These are phyloP conservation scores for Lasioglossum marginatum DNA, from an alignment of 2,888 invertebrate genomes.

Conservation along the genomic window DNA sequence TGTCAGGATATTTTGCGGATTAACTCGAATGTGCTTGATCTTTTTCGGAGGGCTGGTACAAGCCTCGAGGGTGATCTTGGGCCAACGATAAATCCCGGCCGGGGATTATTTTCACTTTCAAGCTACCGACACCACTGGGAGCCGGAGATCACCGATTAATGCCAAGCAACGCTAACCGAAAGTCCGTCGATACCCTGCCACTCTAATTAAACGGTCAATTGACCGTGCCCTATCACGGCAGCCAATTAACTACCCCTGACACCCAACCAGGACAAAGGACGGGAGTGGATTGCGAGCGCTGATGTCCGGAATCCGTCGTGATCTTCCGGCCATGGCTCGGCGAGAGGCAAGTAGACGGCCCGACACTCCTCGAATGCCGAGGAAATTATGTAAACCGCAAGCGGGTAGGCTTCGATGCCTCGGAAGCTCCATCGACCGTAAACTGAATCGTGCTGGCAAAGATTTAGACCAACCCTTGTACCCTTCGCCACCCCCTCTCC, in stretches of 20 bases:
- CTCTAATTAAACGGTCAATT: conserved; percentile 61
- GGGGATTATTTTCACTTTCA: conserved; percentile 12
- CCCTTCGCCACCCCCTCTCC: not conserved
- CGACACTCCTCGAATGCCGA: conserved; percentile 43
- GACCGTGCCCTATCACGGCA: conserved; percentile 40
- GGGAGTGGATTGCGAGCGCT: conserved; percentile 27
- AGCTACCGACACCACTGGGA: not conserved
- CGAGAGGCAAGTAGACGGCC: conserved; percentile 30
- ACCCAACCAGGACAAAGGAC: conserved; percentile 50
- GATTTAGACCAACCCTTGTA: conserved; percentile 20
- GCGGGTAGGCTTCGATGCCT: conserved; percentile 23
- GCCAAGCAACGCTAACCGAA: conserved; percentile 44
- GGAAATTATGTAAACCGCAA: conserved; percentile 59
- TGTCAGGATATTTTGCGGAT: not conserved
- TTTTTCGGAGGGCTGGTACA: not conserved
- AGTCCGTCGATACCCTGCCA: conserved; percentile 52
- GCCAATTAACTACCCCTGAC: conserved; percentile 56
- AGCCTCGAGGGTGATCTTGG: not conserved
- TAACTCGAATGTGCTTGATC: not conserved
- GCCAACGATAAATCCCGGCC: not conserved
- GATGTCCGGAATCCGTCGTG: conserved; percentile 51
- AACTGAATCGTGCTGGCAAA: conserved; percentile 29
- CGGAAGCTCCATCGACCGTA: conserved; percentile 29
- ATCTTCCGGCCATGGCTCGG: conserved; percentile 42
- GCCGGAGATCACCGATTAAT: conserved; percentile 45